Conservation (phyloP, 2,888 invertebrate species). For the Malacosoma neustria region DNA sequence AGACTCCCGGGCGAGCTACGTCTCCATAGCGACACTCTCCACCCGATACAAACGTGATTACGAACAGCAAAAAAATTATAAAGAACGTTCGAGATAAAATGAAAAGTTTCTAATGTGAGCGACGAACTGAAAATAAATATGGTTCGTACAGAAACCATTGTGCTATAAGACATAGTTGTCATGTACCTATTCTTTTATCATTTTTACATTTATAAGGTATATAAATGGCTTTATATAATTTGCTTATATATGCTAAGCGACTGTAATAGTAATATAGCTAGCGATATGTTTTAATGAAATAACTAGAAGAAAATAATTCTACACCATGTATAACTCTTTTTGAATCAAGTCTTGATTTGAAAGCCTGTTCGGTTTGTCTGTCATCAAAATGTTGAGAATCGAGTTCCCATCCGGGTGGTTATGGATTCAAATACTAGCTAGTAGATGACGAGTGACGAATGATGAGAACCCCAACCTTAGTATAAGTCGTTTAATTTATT, state of each 20-base stretch:
- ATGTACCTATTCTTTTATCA: not conserved
- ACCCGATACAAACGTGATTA: conserved; percentile 35
- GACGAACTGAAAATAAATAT: not conserved
- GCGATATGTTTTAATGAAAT: too few species aligned
- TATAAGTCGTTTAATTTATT: too few species aligned
- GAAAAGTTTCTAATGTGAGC: not conserved
- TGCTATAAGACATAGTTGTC: not conserved
- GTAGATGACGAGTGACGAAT: too few species aligned
- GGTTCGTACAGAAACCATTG: not conserved
- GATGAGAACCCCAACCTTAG: too few species aligned
- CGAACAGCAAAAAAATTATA: conserved; percentile 26
- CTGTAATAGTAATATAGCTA: not conserved
- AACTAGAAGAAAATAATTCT: too few species aligned
- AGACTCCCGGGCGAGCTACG: conserved; percentile 44
- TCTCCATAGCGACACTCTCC: conserved; percentile 52
- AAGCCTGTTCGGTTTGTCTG: too few species aligned
- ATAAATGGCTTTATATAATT: not conserved
- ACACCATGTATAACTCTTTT: too few species aligned
- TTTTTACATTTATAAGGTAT: too few species aligned
- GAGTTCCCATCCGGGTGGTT: too few species aligned
- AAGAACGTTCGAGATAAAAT: conserved; percentile 17
- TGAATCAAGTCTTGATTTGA: too few species aligned
- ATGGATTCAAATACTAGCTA: too few species aligned
- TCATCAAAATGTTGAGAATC: too few species aligned
- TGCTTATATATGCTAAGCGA: not conserved